Evolutionary conservation across 2,888 invertebrate species (phyloP), one percentile per base, ranked within the genome.

Genomic region (Deroplatys truncata): DNA sequence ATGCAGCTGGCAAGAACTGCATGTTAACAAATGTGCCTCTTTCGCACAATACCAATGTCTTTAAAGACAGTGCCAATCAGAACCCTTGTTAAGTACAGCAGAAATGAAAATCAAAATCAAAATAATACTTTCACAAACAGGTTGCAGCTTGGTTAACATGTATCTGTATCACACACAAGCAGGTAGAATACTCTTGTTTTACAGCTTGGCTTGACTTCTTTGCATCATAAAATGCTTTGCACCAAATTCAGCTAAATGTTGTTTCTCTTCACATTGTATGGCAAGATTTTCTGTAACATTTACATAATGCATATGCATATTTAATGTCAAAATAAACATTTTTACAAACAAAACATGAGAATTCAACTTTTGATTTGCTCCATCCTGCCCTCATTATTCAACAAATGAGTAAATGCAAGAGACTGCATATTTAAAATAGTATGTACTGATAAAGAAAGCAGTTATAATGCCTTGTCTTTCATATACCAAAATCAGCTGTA

Each of bases 221-320:
- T 87, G 83, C 25, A 83, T 87, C 28, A 87, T n/a, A 83, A 87
- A 82, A 35, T 87, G 83, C 9, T 83, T 43, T 16, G 83, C 29
- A 72, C 82, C 29, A 35, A 72, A 25, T n/a, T 83, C 83, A 83
- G 35, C 82, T 28, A 83, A 83, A 29, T 87, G 87, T n/a, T 82
- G 35, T 16, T 82, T 87, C 87, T 87, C 87, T 31, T 87, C 87
- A 56, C 82, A n/a, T 5, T 16, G 87, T 28, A 87, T 35, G 35
- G 43, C 83, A n/a, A 89, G 20, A 31, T 85, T 85, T 28, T 89
- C 82, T 89, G 89, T 25, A 85, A 82, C 43, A 43, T 72, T 72
- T 20, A 72, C 16, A 72, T 7, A 20, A 72, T 20, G 43, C 13
- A 35, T 35, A 9, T 9, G 9, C 7, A 8, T 9, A 35, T 35